Evolutionary conservation across 1,140 invertebrate genomes (phyloP), one percentile per base, ranked within the genome.

Genomic region (Alviniconcha marisindica): DNA sequence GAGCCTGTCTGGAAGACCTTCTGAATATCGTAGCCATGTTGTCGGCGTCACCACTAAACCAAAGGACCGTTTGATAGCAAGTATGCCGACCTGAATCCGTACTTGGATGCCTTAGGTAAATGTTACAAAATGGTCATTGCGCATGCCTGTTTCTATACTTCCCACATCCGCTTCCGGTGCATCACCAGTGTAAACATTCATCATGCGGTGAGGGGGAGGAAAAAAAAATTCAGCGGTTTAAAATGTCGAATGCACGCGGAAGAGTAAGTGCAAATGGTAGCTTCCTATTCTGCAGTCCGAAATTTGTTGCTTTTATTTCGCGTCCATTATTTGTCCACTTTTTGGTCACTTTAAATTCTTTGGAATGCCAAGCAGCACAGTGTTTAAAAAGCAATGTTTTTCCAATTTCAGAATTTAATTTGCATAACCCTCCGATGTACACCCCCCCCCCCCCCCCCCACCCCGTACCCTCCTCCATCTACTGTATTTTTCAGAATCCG

Each of bases 1-100:
- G 80, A 48, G 87, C 86, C 71, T 88, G 87, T 33, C 83, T 86
- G 12, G 86, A 84, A 40, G 85, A 77, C 51, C 87, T 83, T 78
- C 87, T 85, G 60, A 84, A 81, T 63, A 87, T 82, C 15, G 87
- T 83, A 83, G 88, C 88, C 88, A 89, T 89, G 36, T 87, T 87
- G 81, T 24, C 38, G 44, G 33, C 56, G 69, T 42, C 69, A 88
- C 85, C 82, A 48, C 54, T 48, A 0, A 28, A 36, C 44, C n/a
- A 82, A 81, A 56, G 69, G 33, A 69, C 31, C 38, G 79, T 81
- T 24, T 63, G 63, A 40, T 40, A 0, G 33, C 36, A 10, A 12
- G 12, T 31, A 10, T 71, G 2, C 15, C 33, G 5, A 2, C 1
- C 14, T 14, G 24, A 28, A 38, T 18, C 21, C 56, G 56, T 63